These are phyloP conservation scores for Drosophila quasianomalipes DNA, from an alignment of 2,888 invertebrate species.

Conservation along the genomic window DNA sequence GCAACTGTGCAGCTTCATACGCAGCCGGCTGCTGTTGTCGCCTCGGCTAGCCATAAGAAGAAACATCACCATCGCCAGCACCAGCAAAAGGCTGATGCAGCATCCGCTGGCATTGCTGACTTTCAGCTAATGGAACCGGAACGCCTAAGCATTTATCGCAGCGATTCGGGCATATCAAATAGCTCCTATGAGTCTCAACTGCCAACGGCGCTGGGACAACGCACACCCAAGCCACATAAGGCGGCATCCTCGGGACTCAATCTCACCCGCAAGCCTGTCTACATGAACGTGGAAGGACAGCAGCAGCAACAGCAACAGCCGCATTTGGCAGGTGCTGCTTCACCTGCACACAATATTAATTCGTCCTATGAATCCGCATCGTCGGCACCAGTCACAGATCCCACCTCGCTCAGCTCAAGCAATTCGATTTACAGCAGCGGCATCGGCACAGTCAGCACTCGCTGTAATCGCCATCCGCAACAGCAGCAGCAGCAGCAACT, in stretches of 20 bases:
- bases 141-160: slow-evolving; percentile 85
- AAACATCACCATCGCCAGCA: slow-evolving; percentile 84
- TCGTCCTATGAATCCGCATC: slow-evolving; percentile 82
- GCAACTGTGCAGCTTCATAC: slow-evolving; percentile 76
- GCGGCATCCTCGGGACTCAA: slow-evolving; percentile 37
- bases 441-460: slow-evolving; percentile 57
- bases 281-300: slow-evolving; percentile 77
- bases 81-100: slow-evolving; percentile 78
- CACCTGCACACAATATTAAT: slow-evolving; percentile 73
- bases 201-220: slow-evolving; percentile 52
- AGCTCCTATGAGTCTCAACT: slow-evolving; percentile 86
- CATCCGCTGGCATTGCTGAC: slow-evolving; percentile 47
- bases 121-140: slow-evolving; percentile 84
- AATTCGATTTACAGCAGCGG: slow-evolving; percentile 77
- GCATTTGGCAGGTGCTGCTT: slow-evolving; percentile 58
- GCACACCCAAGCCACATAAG: slow-evolving; percentile 68
- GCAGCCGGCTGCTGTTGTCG: slow-evolving; percentile 64
- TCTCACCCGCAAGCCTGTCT: slow-evolving; percentile 63
- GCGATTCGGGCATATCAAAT: slow-evolving; percentile 86
- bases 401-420: slow-evolving; percentile 78
- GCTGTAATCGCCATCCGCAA: slow-evolving; percentile 74
- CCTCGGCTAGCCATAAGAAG: slow-evolving; percentile 75
- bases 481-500: slow-evolving; percentile 60
- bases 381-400: slow-evolving; percentile 73
- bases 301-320: slow-evolving; percentile 42